Conservation (phyloP, 2,797 vertebrate species). For the Emys orbicularis region DNA sequence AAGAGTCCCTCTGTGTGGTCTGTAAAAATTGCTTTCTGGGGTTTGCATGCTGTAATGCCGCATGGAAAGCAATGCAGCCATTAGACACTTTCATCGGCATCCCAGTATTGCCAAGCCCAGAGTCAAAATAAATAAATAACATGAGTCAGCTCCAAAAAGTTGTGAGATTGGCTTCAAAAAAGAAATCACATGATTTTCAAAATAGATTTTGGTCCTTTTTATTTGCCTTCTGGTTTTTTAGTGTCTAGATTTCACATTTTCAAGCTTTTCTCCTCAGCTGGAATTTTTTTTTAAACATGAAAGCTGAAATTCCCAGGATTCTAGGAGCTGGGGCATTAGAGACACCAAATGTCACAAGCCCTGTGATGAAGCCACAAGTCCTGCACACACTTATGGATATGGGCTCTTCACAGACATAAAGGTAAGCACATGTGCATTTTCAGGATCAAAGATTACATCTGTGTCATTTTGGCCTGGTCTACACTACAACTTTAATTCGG, state of each 20-base stretch:
- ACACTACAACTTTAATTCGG: too few species aligned
- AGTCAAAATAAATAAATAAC: background rate
- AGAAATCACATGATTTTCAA: conserved; percentile 23
- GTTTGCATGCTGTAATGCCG: background rate
- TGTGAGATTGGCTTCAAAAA: background rate
- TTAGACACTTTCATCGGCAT: conserved; percentile 4
- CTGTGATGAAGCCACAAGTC: background rate
- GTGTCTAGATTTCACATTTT: background rate
- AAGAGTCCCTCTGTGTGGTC: background rate
- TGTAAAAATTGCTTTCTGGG: background rate
- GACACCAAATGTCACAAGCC: background rate
- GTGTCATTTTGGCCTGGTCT: too few species aligned
- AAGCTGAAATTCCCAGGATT: fast-evolving
- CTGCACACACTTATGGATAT: fast-evolving
- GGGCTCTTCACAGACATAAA: fast-evolving
- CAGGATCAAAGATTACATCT: fast-evolving
- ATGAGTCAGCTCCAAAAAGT: conserved; percentile 1
- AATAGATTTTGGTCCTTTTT: background rate
- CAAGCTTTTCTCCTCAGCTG: background rate
- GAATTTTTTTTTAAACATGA: background rate
- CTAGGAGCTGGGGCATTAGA: background rate
- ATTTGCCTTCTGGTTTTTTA: conserved; percentile 21
- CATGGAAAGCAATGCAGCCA: background rate
- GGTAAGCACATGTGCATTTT: background rate
- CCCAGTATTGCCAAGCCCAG: background rate